Conservation (phyloP, 2,113 vertebrate genomes). For the Cygnus atratus region DNA sequence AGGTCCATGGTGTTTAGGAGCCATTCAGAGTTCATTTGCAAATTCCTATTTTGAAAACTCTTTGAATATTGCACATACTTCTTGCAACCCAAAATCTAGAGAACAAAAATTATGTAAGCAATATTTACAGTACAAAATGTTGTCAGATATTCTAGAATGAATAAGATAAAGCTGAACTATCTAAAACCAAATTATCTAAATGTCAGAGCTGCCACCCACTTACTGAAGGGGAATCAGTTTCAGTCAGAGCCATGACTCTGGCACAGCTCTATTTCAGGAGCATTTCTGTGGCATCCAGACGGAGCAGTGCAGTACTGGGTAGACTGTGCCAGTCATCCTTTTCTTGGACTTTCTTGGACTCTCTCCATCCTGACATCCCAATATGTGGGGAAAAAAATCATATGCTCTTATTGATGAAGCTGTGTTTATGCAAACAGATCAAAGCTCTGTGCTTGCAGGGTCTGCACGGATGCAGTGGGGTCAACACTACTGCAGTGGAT, state of each 20-base stretch:
- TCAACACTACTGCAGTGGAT: not conserved
- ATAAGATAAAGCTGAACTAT: not conserved
- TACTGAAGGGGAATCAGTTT: not conserved
- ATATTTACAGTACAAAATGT: not conserved
- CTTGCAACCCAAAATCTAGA: not conserved
- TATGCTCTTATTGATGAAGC: not conserved
- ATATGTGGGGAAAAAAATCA: not conserved
- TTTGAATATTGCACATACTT: not conserved
- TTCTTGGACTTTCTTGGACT: not conserved
- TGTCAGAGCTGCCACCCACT: not conserved
- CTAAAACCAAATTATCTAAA: not conserved
- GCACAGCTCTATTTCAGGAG: accelerated
- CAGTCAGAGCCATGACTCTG: not conserved
- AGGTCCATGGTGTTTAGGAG: not conserved
- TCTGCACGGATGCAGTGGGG: accelerated
- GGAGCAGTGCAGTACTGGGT: accelerated
- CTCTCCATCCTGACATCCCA: not conserved
- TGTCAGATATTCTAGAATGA: not conserved
- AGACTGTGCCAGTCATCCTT: not conserved
- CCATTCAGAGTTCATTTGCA: not conserved
- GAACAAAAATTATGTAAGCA: not conserved
- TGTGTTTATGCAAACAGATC: not conserved
- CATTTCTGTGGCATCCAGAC: not conserved
- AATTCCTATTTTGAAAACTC: not conserved
- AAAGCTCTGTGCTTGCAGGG: not conserved